Base-by-base conservation (phyloP, 2,888 invertebrate genomes). In the Hyalella azteca region DNA sequence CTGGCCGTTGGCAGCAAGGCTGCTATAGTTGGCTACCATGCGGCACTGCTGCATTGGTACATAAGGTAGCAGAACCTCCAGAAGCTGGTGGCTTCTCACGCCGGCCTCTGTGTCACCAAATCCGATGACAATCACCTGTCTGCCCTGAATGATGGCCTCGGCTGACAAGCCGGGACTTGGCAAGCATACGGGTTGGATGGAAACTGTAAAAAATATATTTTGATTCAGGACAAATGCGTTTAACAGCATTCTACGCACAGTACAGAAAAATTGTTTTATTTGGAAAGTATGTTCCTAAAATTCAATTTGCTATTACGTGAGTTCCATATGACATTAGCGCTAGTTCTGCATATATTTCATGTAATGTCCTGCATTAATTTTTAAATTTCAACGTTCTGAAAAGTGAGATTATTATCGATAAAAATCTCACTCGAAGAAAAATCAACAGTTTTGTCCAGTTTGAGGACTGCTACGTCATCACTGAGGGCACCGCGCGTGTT, bases 51-150 rank as follows among this genome's bases (percentile, higher is more conserved):
- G 77, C 45, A 49, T 75, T 22, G n/a, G 45, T 29, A 79, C 59
- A 39, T 78, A 77, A 19, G 83, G 81, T 3, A 81, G 4, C 3
- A 15, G 11, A 3, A 83, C 83, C 40, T 41, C 26, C 49, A 79
- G 77, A 32, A 81, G 77, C 32, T 80, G 39, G 40, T 81, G 78
- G 2, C 81, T 81, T 60, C 77, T 36, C 11, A 60, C 39, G 19
- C 80, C 79, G 29, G 32, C 49, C 60, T 80, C 81, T 9, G 83
- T 83, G 45, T 48, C 66, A 19, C 83, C 83, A 77, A 77, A 83
- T 36, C 83, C 83, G 4, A 78, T 54, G 19, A 80, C 81, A 32
- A 76, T 77, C 41, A 77, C 81, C 15, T 60, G 22, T 15, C 73
- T 78, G 13, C 79, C 73, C 7, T 19, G 41, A 26, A 79, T 73